Conservation (phyloP, 2,888 invertebrate species). For the Phengaris alcon region DNA sequence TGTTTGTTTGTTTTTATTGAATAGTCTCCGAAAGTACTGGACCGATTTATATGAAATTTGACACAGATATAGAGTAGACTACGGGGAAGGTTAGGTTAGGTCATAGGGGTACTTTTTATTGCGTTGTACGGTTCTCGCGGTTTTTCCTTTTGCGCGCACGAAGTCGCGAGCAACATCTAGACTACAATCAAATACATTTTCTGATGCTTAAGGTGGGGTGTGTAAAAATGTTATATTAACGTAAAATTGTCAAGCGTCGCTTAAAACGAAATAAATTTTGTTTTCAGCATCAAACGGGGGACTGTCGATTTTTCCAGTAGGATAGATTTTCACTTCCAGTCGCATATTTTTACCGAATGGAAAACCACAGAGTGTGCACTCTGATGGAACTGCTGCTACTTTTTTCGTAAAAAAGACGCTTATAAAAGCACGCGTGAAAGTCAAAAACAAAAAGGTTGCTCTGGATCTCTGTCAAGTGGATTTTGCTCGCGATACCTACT, state of each 20-base stretch:
- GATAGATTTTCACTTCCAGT: constrained; percentile 23
- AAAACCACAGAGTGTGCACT: constrained; percentile 27
- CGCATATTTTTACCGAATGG: constrained; percentile 23
- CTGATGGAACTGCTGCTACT: constrained; percentile 20
- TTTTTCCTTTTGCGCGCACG: too few species aligned
- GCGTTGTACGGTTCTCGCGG: too few species aligned
- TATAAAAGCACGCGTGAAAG: constrained; percentile 22
- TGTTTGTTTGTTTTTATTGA: too few species aligned
- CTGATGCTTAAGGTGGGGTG: not conserved
- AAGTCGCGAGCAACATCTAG: too few species aligned
- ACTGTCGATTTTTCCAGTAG: constrained; percentile 24
- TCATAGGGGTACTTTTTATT: too few species aligned
- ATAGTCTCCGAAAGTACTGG: too few species aligned
- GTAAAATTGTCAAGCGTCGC: not conserved
- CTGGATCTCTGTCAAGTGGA: constrained; percentile 11
- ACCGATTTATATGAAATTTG: too few species aligned
- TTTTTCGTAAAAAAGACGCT: constrained; percentile 25
- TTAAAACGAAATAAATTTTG: not conserved
- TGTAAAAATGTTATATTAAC: not conserved
- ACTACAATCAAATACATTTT: not conserved
- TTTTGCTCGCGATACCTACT: not conserved
- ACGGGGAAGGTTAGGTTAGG: too few species aligned
- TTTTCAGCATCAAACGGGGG: constrained; percentile 16
- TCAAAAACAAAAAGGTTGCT: constrained; percentile 21
- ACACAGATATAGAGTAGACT: too few species aligned